phyloP scores from a whole-genome alignment of 2,113 vertebrate genomes.

The Penelope pileata region DNA sequence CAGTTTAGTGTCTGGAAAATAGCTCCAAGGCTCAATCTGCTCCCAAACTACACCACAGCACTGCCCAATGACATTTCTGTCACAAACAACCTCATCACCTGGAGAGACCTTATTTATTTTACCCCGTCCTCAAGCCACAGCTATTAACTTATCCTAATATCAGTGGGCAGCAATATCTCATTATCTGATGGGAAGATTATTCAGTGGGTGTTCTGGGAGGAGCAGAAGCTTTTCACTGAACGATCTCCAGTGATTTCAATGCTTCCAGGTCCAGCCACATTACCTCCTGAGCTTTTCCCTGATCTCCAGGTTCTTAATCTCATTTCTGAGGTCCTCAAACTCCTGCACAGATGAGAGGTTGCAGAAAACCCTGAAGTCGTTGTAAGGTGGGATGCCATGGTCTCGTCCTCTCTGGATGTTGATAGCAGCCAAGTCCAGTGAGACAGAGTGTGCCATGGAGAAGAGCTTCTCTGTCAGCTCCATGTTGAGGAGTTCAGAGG shows the following conservation, averaged over 20 bases:
- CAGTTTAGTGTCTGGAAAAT: conserved; percentile 21
- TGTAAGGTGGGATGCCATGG: conserved; percentile 78
- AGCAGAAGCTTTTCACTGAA: background rate
- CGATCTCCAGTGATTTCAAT: background rate
- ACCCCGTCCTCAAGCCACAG: background rate
- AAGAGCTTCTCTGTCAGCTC: conserved; percentile 79
- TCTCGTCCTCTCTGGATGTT: conserved; percentile 79
- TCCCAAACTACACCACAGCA: background rate
- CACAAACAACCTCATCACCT: conserved; percentile 19
- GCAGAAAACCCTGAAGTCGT: conserved; percentile 79
- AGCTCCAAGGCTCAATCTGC: conserved; percentile 30
- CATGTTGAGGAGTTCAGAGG: conserved; percentile 76
- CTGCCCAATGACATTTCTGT: background rate
- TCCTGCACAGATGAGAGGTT: conserved; percentile 74
- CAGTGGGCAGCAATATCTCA: background rate
- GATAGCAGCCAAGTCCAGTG: conserved; percentile 76
- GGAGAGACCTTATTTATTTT: background rate
- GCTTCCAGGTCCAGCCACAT: background rate
- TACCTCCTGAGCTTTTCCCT: conserved; percentile 79
- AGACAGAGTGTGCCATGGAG: conserved; percentile 77
- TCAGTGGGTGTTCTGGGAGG: background rate
- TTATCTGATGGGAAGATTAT: background rate
- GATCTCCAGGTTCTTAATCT: conserved; percentile 79
- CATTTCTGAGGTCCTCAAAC: conserved; percentile 77
- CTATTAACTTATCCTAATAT: conserved; percentile 13